Base-by-base conservation (phyloP, 2,113 vertebrate species). In the Poeciliopsis prolifica region DNA sequence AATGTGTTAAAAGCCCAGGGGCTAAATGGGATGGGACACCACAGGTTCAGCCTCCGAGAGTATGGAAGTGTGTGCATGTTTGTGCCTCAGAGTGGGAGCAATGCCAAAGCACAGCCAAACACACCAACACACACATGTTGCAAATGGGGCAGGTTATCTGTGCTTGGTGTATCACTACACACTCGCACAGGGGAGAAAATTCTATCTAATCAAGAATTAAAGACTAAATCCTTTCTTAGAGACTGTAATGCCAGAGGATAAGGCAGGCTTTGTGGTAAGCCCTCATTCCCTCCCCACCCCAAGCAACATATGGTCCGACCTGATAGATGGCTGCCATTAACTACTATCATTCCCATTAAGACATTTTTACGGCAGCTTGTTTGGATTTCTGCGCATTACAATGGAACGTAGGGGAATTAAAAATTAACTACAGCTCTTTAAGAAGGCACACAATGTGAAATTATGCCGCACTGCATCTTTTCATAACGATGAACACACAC, bases 201-300 rank as follows among this genome's bases (percentile, higher is more conserved):
- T 95, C 90, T 80, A 92, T 94, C 93, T 95, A 93, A 95, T 95
- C 94, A 94, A 95, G 94, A 94, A 93, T 94, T 94, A 94, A 93
- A 92, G 87, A 91, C 75, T 89, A 94, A 95, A 95, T 95, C 95
- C 93, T 94, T 94, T 95, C 93, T 95, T 93, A 92, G 92, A 94
- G 91, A 83, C 90, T 88, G 88, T 94, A 95, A 95, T 94, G 90
- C 94, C 90, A 76, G 79, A 65, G 89, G 94, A 95, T 95, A 93
- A 94, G 92, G 91, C 92, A 91, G 89, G 93, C 93, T 95, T 95
- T 94, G 90, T 80, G 19, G 26, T 95, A 94, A 95, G 91, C 94
- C 78, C 86, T 81, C 64, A 61, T 85, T 82, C 90, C 86, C 89
- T 84, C 88, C 86, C 88, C 68, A 87, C 70, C 88, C 86, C 88